Percentiles rank a stretch among this genome's conserved stretches.
These are phyloP conservation scores for Holothuria scabra DNA, from an alignment of 53 echinoderm and acorn worm genomes.

Conservation along the genomic window DNA sequence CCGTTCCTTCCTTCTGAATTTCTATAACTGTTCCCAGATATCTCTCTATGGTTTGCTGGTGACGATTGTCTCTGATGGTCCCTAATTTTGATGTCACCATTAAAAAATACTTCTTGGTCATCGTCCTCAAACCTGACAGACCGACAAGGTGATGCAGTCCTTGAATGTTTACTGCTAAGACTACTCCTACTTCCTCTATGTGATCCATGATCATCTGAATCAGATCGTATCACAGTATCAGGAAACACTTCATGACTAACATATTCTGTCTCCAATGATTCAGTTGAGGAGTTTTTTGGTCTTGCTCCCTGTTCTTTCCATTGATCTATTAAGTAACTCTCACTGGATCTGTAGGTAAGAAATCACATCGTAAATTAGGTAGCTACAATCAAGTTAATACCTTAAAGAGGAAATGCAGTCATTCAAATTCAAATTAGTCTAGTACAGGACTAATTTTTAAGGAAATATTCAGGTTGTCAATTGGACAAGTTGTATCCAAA, in stretches of 20 bases:
- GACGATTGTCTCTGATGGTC: no score
- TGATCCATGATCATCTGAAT: conserved; percentile 40
- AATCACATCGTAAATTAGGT: neutral
- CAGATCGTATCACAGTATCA: conserved; percentile 83
- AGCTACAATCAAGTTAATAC: no score
- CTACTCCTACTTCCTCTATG: conserved; percentile 47
- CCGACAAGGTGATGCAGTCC: conserved; percentile 73
- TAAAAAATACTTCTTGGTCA: neutral
- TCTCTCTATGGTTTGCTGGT: no score
- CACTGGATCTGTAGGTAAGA: neutral
- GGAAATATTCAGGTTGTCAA: no score
- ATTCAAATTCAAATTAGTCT: no score
- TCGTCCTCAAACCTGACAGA: conserved; percentile 90
- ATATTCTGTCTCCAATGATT: conserved; percentile 84
- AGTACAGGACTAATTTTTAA: no score
- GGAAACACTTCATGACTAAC: conserved; percentile 84
- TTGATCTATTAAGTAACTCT: conserved; percentile 26
- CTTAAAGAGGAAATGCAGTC: no score
- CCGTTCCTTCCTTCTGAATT: no score
- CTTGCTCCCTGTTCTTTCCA: conserved; percentile 95
- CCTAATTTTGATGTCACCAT: neutral
- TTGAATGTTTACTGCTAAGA: conserved; percentile 23
- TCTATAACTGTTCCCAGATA: no score
- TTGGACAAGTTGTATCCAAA: no score
- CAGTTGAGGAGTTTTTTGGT: conserved; percentile 84